Base-by-base conservation (phyloP, 2,113 vertebrate species). In the Callithrix jacchus region DNA sequence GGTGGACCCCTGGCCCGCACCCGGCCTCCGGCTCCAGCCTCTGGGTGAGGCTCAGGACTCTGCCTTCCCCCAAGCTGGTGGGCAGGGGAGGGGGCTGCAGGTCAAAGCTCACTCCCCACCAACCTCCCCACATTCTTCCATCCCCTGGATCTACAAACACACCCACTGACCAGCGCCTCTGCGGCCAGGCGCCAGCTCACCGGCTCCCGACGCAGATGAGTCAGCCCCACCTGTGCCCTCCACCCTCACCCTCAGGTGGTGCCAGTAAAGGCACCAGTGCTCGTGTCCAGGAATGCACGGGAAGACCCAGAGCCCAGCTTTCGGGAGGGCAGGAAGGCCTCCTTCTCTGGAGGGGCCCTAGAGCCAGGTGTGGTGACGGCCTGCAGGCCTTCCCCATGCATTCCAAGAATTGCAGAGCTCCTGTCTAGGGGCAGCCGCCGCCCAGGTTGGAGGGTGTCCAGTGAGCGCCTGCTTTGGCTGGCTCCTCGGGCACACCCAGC, bases 401-500 rank as follows among this genome's bases (percentile, higher is more conserved):
- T 58, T 92, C 91, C 82, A 93, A 45, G 87, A 96, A 92, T 1
- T 0, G 58, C 35, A 0, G 37, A 30, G 58, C 49, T 54, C 49
- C 30, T 1, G 5, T 17, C 20, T 25, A 23, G 54, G 8, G 32
- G 68, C 0, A 0, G 74, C 42, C 1, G 0, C 77, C 2, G 3
- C 1, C 37, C 18, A 8, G 81, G 54, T 37, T 94, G 96, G 91
- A 95, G 7, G 2, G 70, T 13, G 47, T 45, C 74, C 97, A 27
- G 64, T 14, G 32, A 58, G 68, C 21, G 0, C 68, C 21, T 14
- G 74, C 56, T 77, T 5, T 1, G 61, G 86, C 71, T 3, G 35
- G 81, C 91, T 74, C 73, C 45, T 40, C 2, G 54, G 74, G 47
- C 71, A 52, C 3, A 10, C 77, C 52, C 0, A 0, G 52, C 47